Conservation (phyloP, 2,113 vertebrate species). For the Delphinapterus leucas region DNA sequence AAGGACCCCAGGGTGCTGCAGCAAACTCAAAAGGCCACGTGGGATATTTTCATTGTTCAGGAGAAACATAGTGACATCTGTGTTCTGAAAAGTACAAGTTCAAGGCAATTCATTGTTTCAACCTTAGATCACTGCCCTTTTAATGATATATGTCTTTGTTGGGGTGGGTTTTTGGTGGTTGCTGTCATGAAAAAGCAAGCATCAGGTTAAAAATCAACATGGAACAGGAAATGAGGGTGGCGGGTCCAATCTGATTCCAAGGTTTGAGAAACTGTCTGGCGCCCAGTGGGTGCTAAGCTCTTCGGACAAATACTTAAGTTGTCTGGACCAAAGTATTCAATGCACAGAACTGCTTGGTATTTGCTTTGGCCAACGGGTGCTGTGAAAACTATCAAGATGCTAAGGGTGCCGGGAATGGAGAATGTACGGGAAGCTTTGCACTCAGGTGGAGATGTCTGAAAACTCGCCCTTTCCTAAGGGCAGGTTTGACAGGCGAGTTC, state of each 20-base stretch:
- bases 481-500: not conserved
- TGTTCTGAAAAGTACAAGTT: not conserved
- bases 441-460: not conserved
- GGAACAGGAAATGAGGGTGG: not conserved
- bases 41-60: not conserved
- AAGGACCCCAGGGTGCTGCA: not conserved
- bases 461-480: rapidly evolving
- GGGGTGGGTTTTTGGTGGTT: not conserved
- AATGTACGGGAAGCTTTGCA: not conserved
- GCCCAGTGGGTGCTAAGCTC: not conserved
- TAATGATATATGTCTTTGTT: not conserved
- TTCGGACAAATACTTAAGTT: not conserved
- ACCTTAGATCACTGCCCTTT: not conserved
- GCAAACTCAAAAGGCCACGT: not conserved
- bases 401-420: not conserved
- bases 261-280: not conserved
- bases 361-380: not conserved
- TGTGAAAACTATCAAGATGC: not conserved
- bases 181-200: not conserved
- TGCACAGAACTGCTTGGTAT: not conserved
- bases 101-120: not conserved
- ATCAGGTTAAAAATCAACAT: not conserved
- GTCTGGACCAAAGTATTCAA: not conserved
- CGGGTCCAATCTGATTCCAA: not conserved
- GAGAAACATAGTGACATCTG: not conserved